Conservation (phyloP, 2,113 vertebrate species). For the Seriola rivoliana region DNA sequence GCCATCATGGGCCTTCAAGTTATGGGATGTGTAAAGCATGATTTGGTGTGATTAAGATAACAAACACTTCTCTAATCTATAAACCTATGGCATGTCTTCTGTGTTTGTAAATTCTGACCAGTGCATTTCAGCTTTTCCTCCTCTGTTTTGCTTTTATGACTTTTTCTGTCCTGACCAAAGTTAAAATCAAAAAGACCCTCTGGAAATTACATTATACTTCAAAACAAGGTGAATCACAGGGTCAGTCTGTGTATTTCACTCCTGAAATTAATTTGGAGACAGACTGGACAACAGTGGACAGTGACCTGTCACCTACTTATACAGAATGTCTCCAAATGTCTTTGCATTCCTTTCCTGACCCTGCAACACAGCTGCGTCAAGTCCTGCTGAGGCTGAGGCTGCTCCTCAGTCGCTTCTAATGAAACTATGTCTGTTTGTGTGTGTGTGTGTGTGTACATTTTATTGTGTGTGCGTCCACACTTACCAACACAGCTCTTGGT, state of each 20-base stretch:
- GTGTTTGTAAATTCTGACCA: neutral
- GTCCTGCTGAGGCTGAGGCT: slow-evolving; percentile 56
- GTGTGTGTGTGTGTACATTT: neutral
- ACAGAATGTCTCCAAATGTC: slow-evolving; percentile 41
- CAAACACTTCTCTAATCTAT: neutral
- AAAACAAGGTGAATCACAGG: neutral
- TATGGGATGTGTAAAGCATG: neutral
- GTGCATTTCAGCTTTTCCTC: neutral
- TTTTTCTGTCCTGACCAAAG: neutral
- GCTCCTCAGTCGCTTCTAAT: slow-evolving; percentile 24
- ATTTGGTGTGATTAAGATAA: neutral
- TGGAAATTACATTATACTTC: neutral
- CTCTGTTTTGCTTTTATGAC: no score
- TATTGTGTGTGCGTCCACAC: slow-evolving; percentile 1
- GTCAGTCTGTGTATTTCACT: neutral
- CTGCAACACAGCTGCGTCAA: slow-evolving; percentile 61
- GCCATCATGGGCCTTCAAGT: neutral
- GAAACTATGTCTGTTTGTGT: slow-evolving; percentile 16
- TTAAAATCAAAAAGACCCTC: neutral
- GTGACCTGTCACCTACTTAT: slow-evolving; percentile 71
- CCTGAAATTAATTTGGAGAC: neutral
- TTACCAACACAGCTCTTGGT: slow-evolving; percentile 90
- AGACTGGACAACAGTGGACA: neutral
- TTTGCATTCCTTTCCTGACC: slow-evolving; percentile 66
- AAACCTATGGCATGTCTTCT: neutral